These are phyloP conservation scores for Seriola rivoliana DNA, from an alignment of 2,113 vertebrate genomes.

Conservation along the genomic window DNA sequence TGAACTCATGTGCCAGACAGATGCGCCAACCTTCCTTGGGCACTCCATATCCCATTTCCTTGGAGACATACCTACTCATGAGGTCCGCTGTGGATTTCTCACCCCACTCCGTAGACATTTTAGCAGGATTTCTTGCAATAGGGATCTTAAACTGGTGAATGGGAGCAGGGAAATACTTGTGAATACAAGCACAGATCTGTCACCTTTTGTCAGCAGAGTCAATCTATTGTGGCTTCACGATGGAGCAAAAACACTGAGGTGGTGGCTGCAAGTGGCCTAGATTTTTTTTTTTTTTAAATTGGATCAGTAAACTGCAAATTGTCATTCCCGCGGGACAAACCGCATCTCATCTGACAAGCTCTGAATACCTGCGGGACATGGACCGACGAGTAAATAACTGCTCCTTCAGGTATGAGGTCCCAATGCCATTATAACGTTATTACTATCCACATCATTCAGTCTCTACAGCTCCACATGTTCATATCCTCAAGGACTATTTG, in stretches of 20 bases:
- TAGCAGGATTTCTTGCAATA: background rate
- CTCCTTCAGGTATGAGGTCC: slow-evolving; percentile 31
- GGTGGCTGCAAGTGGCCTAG: background rate
- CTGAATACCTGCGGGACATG: background rate
- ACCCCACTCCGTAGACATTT: slow-evolving; percentile 75
- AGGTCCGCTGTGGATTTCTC: slow-evolving; percentile 83
- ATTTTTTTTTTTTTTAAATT: background rate
- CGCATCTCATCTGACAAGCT: slow-evolving; percentile 14
- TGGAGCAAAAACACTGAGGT: background rate
- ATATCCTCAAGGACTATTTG: background rate
- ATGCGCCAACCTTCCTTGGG: slow-evolving; percentile 91
- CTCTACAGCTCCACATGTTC: background rate
- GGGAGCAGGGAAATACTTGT: too few relatives aligned
- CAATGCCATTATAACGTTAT: slow-evolving; percentile 34
- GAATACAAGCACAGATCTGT: background rate
- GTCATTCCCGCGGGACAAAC: slow-evolving; percentile 14
- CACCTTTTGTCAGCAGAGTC: slow-evolving; percentile 25
- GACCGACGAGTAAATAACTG: background rate
- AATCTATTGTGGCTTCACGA: background rate
- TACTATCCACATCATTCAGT: background rate
- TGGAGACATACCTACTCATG: slow-evolving; percentile 88
- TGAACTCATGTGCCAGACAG: slow-evolving; percentile 93
- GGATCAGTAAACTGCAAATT: background rate
- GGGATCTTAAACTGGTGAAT: background rate
- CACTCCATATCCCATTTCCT: slow-evolving; percentile 85